phyloP scores from a whole-genome alignment of 1,140 invertebrate species.

The Drosophila malerkotliana region DNA sequence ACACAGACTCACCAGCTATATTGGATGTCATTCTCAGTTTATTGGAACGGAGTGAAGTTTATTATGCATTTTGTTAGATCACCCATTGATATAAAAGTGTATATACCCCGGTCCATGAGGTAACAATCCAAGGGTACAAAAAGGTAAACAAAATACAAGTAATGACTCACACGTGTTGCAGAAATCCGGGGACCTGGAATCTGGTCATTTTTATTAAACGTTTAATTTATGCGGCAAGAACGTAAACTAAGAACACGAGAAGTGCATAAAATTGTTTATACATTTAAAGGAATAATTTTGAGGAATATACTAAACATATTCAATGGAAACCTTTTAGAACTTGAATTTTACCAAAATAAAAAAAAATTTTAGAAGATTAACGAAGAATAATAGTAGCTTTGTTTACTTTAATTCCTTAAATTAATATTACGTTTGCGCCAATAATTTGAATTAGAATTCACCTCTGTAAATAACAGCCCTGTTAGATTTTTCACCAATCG shows the following conservation, averaged over 20 bases:
- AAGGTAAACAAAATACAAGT: background rate
- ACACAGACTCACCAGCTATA: no score
- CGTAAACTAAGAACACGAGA: background rate
- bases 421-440: background rate
- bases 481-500: background rate
- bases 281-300: background rate
- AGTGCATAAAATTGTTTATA: background rate
- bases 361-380: no score
- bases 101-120: background rate
- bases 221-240: background rate
- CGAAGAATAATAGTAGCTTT: no score
- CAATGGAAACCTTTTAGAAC: background rate
- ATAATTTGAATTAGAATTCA: background rate
- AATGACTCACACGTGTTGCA: background rate
- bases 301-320: no score
- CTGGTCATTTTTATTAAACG: background rate
- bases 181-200: background rate
- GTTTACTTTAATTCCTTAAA: no score
- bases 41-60: background rate
- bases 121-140: background rate
- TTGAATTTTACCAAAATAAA: background rate
- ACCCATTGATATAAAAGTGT: background rate
- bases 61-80: constrained; percentile 1
- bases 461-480: background rate
- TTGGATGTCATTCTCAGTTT: background rate